A percentile compares a stretch with the other conserved stretches of the same genome.
These are phyloP conservation scores for Zeuzera pyrina DNA, from an alignment of 2,888 invertebrate genomes.

Conservation along the genomic window DNA sequence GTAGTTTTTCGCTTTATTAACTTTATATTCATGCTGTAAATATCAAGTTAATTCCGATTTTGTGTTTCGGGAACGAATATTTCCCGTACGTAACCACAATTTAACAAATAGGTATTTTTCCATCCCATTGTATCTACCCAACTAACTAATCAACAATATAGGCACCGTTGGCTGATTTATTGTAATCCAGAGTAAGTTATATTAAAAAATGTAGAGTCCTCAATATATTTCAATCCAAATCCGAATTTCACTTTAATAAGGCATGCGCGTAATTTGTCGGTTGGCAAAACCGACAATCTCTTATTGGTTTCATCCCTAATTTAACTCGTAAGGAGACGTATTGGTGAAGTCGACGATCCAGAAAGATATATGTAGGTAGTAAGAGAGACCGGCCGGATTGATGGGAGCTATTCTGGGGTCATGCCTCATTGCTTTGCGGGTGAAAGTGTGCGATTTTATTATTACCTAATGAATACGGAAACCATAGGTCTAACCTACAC, in stretches of 20 bases:
- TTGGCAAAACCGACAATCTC: constrained; percentile 37
- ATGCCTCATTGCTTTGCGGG: constrained; percentile 44
- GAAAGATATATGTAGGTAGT: constrained; percentile 54
- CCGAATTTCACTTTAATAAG: constrained; percentile 20
- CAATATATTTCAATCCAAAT: too few species aligned
- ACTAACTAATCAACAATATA: not conserved
- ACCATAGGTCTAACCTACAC: too few species aligned
- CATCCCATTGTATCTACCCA: constrained; percentile 5
- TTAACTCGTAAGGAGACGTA: constrained; percentile 60
- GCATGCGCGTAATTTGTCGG: constrained; percentile 31
- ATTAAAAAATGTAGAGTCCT: too few species aligned
- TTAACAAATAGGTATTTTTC: constrained; percentile 10
- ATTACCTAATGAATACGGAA: constrained; percentile 17
- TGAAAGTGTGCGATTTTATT: constrained; percentile 31
- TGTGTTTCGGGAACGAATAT: constrained; percentile 36
- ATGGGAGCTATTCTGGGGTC: constrained; percentile 42
- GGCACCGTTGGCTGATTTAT: too few species aligned
- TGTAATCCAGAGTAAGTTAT: not conserved
- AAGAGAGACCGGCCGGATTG: constrained; percentile 43
- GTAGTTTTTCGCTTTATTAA: constrained; percentile 60
- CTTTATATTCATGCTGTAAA: constrained; percentile 57
- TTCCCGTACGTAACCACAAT: constrained; percentile 17
- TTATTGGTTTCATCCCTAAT: constrained; percentile 60
- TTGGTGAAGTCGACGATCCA: constrained; percentile 43
- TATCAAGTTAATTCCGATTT: constrained; percentile 40